Base-by-base conservation (phyloP, 2,888 invertebrate species). In the Eilema caniola region DNA sequence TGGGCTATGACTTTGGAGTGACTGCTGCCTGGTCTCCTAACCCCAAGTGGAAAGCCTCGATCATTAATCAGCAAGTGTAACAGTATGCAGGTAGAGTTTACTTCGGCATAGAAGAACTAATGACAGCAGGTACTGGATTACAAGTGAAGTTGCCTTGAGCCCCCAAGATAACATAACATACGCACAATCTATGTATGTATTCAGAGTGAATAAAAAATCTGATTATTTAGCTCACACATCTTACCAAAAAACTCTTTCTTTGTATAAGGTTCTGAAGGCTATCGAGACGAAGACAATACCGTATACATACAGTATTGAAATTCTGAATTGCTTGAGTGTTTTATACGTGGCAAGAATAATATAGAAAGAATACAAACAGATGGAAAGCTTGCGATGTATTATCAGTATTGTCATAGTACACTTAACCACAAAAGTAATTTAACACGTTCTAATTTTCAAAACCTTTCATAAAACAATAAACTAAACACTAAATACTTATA, bases 291-390 rank as follows among this genome's bases (percentile, higher is more conserved):
- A 70, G n/a, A n/a, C n/a, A n/a, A n/a, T n/a, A 68, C 66, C 33
- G 33, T 60, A 69, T 31, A 67, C 31, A 28, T 53, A 56, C 24
- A 57, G 53, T 69, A 76, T 67, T 77, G 70, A 73, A 77, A 68
- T 72, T 37, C 63, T 70, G 68, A 70, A 72, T 77, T 70, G 63
- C 69, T 75, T 16, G n/a, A 66, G 37, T 41, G 67, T 33, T 67
- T 71, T 67, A 61, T 31, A 72, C 69, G 79, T 72, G 69, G 67
- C 33, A 10, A 28, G 64, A 76, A 76, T 63, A 41, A 56, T 53
- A 24, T 37, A 24, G 1, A 62, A 8, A 41, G 25, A 41, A 10
- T n/a, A 56, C 24, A 16, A 25, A 47, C 28, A 47, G 23, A 14
- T 8, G 7, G 28, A 56, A 64, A 56, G 41, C 37, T 62, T 62